Base-by-base conservation (phyloP, 2,888 invertebrate genomes). In the Chaetogeoica ovagalla region DNA sequence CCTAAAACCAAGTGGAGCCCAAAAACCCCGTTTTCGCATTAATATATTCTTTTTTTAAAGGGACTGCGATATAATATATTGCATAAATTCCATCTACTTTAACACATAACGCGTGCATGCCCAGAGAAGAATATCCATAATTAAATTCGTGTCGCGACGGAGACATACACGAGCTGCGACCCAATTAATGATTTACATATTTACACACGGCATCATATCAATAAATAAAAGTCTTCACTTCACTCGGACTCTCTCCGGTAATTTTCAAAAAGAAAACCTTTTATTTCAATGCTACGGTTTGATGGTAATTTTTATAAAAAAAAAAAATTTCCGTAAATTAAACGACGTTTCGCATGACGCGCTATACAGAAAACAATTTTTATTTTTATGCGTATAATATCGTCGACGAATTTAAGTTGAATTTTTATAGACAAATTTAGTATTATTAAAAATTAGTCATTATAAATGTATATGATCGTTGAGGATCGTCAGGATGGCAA, bases 61-160 rank as follows among this genome's bases (percentile, higher is more conserved):
- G 21, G 39, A 66, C 66, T 15, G n/a, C 66, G 21, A 43, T 66
- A 13, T 15, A 21, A 17, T 43, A 15, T 66, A 21, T 66, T 43
- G 21, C 66, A 15, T 43, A 43, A 43, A 48, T 15, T 43, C 21
- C 21, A 5, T 55, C 5, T 55, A 19, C 4, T 21, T 15, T 43
- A 66, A 43, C 8, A 66, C 8, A 66, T 15, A 15, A 48, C 48
- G 43, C 15, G 21, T 8, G 21, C 2, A 21, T 15, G 15, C 19
- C 19, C 5, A 15, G 43, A 15, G 43, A 13, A 19, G 11, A 66
- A 66, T 66, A 11, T 8, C 43, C 4, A 21, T 66, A 66, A 66
- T 66, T 66, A 66, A 66, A 66, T 66, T n/a, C 66, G 21, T 66
- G 21, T 48, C 48, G 43, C 43, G 66, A 66, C 66, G 48, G 15